Evolutionary conservation across 1,140 invertebrate genomes (phyloP).

Genomic region (Diuraphis noxia): DNA sequence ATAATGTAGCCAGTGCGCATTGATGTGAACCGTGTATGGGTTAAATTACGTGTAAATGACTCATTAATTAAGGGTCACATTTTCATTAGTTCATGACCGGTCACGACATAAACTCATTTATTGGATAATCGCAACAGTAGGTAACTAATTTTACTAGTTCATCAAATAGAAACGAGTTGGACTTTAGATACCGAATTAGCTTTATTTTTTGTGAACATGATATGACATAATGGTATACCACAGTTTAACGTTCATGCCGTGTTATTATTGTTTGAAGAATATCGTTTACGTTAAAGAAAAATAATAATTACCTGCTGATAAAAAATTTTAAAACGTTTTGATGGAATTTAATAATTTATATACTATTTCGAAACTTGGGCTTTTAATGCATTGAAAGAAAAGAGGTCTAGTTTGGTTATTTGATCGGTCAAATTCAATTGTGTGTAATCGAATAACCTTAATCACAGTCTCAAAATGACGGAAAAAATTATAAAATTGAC

Average conservation of each 20-base stretch:
- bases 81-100: neutral
- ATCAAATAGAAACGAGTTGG: neutral
- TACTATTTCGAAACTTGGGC: neutral
- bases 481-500: neutral
- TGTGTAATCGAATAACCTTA: neutral
- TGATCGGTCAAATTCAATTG: neutral
- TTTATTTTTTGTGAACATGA: neutral
- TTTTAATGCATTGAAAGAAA: neutral
- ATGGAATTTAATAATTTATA: neutral
- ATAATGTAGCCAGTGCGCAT: neutral
- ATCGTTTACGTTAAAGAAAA: neutral
- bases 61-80: slow-evolving; percentile 14
- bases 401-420: neutral
- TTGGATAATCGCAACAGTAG: neutral
- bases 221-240: neutral
- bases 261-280: neutral
- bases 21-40: neutral
- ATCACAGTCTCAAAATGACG: neutral
- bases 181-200: neutral
- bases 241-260: neutral
- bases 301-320: neutral
- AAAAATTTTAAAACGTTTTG: neutral
- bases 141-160: neutral
- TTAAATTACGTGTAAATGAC: slow-evolving; percentile 49
- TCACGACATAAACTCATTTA: slow-evolving; percentile 35